Evolutionary conservation across 2,888 invertebrate species (phyloP), one percentile per base, ranked within the genome.

Genomic region (Galeopsomyia nigrocyanea): DNA sequence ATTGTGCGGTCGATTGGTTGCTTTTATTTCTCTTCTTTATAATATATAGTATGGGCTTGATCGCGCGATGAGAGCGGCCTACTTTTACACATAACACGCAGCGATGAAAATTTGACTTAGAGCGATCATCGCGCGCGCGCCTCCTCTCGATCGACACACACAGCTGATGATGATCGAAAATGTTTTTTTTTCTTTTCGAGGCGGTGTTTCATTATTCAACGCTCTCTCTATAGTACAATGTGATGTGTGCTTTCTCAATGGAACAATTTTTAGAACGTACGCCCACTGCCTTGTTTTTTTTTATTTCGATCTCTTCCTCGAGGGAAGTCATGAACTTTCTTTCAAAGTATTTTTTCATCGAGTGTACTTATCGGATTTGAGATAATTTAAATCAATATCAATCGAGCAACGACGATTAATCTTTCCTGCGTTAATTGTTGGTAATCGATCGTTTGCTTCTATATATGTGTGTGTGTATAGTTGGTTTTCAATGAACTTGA

Each of bases 61-160:
- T 46, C 51, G 46, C 39, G 39, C 39, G 39, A 10, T 39, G 10
- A 21, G 39, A 53, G 49, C 60, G 57, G 31, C 61, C 55, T 46
- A 46, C 31, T 65, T 22, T 49, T 6, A 61, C 68, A 26, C 26
- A 2, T n/a, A n/a, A n/a, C 26, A 26, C 26, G 26, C 2, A 7
- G 1, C 39, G 53, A 65, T 62, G 49, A 66, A 66, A 64, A 73
- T 73, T 73, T 66, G 61, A 61, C 65, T 55, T 46, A 26, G 19
- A 56, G 46, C 53, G 69, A 73, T 39, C 39, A 39, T 69, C 68
- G 73, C 49, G 49, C 55, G 65, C 68, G 73, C 49, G 49, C 55
- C 58, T 26, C 46, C 58, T n/a, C 51, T 58, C 56, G 60, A 46
- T 13, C 50, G 50, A 39, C 39, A 10, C 31, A 31, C 5, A 3